Evolutionary conservation across 2,113 vertebrate species (phyloP), one percentile per base, ranked within the genome.

Genomic region (Pelecanoides urinatrix): DNA sequence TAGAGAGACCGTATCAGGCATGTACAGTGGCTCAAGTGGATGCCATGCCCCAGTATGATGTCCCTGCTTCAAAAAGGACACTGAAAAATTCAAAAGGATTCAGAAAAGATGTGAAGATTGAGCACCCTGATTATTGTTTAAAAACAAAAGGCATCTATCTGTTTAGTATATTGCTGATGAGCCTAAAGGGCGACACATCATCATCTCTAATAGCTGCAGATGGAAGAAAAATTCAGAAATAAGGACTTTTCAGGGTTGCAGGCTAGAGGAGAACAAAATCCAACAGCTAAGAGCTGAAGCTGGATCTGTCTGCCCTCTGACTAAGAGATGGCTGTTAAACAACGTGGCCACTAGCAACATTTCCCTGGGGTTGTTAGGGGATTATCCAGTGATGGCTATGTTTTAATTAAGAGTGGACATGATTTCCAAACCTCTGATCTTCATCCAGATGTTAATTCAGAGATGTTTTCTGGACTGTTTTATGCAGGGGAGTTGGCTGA

Each of bases 381-480:
- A 70, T 77, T 90, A 77, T 77, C 63, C 67, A 55, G 42, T 25
- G 42, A 79, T 47, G 55, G 72, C 73, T 77, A 74, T 29, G 34
- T 55, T 94, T 80, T 73, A 62, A 94, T 93, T 83, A 92, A 5
- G 5, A 86, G 32, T 63, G 67, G 90, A 63, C 67, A 36, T 63
- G 32, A 86, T 86, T 93, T 93, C 70, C 65, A 85, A 75, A 59
- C 49, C 36, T 78, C 73, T 89, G 72, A 74, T 94, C 89, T 95
- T 63, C 61, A 56, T 72, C 68, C 73, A 97, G 89, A 75, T 72
- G 52, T 84, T 92, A 74, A 94, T 92, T 94, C 61, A 85, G 81
- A 82, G 87, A 20, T 4, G 4, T 83, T 83, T 88, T 83, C 50
- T 63, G 63, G 22, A 80, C 78, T 94, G 38, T 42, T 88, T 85